phyloP scores from a whole-genome alignment of 1,140 invertebrate species.

The Lucilia sericata region DNA sequence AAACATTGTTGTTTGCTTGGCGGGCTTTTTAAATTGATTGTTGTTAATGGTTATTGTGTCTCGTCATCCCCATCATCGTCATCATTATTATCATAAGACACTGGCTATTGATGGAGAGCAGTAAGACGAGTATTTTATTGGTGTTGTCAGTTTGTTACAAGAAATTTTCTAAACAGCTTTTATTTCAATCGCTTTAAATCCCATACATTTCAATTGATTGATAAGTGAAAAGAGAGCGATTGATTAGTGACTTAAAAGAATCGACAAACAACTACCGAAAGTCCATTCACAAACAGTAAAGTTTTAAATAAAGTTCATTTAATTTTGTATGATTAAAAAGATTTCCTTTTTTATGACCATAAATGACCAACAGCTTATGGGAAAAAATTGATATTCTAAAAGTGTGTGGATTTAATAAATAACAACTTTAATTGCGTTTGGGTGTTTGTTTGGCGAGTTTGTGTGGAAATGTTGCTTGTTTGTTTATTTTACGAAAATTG shows the following conservation, averaged over 20 bases:
- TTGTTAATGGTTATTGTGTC: slow-evolving; percentile 2
- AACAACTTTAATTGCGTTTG: not conserved
- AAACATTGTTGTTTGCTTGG: not conserved
- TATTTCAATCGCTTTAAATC: not conserved
- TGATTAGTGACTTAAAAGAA: not conserved
- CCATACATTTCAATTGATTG: slow-evolving; percentile 14
- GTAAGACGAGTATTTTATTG: not conserved
- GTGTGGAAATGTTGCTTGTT: not conserved
- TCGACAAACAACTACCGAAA: not conserved
- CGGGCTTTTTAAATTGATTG: not conserved
- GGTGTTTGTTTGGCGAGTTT: not conserved
- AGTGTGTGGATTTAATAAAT: slow-evolving; percentile 1
- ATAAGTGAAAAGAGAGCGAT: slow-evolving; percentile 39
- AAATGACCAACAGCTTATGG: not conserved
- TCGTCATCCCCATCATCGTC: not conserved
- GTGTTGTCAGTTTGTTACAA: slow-evolving; percentile 38
- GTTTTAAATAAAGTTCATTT: not conserved
- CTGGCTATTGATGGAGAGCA: not conserved
- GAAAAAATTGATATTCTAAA: not conserved
- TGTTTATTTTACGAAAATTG: not conserved
- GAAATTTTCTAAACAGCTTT: not conserved
- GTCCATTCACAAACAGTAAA: not conserved
- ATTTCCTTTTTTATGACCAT: not conserved
- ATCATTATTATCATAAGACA: not conserved
- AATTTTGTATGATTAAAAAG: not conserved